Evolutionary conservation across 2,888 invertebrate species (phyloP).

Genomic region (Apomyelois bistriatella): DNA sequence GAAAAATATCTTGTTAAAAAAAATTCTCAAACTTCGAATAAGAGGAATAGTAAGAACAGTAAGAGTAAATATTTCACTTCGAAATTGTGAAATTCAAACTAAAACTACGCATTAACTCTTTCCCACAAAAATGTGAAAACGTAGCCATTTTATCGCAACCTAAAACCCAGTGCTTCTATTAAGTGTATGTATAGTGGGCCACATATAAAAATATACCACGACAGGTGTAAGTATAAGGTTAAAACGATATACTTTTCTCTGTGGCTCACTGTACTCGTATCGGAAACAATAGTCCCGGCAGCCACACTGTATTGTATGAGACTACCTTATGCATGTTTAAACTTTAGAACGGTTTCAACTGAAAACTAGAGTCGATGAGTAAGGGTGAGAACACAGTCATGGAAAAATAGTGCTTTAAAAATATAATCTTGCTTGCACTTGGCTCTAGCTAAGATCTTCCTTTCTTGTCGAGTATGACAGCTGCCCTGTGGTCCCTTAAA

Average conservation of each 20-base stretch:
- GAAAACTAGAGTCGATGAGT: conserved; percentile 29
- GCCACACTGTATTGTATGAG: background rate
- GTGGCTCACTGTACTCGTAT: background rate
- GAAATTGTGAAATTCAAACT: background rate
- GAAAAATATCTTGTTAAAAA: too few relatives aligned
- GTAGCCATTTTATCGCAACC: background rate
- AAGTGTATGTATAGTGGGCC: too few relatives aligned
- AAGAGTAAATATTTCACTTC: too few relatives aligned
- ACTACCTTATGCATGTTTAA: background rate
- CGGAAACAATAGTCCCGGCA: background rate
- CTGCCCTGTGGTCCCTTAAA: too few relatives aligned
- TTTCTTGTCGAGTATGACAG: too few relatives aligned
- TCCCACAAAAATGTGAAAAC: background rate
- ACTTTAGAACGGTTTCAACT: conserved; percentile 25
- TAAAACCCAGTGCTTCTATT: too few relatives aligned
- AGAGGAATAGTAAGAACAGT: too few relatives aligned
- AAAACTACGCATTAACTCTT: background rate
- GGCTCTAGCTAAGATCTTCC: too few relatives aligned
- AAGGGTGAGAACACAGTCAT: background rate
- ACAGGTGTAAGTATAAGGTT: too few relatives aligned
- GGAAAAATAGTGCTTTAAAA: background rate
- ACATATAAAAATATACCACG: too few relatives aligned
- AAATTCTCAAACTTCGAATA: too few relatives aligned
- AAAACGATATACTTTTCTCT: too few relatives aligned
- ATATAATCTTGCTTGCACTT: background rate